Base-by-base conservation (phyloP, 2,797 vertebrate genomes). In the Acanthurus tractus region DNA sequence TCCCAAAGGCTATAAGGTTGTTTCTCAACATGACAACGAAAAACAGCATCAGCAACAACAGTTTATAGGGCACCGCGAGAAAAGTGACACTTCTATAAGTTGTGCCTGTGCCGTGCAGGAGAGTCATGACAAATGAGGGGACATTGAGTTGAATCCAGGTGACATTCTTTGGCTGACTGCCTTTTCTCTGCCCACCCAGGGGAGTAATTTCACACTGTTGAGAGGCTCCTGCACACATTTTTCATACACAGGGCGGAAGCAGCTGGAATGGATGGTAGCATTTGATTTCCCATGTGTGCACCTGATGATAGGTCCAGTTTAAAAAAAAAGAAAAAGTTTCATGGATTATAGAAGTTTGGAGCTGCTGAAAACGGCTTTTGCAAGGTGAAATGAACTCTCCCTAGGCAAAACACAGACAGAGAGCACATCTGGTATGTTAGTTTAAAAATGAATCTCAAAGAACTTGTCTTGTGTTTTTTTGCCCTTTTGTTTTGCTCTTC, bases 211-310 rank as follows among this genome's bases (percentile, higher is more conserved):
- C 86, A 92, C 83, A 90, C 85, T 55, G 66, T 70, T 81, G 88
- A 90, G 86, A 88, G 64, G 75, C 85, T 87, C 71, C 79, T 78
- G 69, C 80, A 72, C 86, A 88, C 87, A 92, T 91, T 89, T 90
- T 85, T 91, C 88, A 86, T 84, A 88, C 48, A 15, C 48, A 80
- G 79, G 61, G 59, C 91, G 86, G 92, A 90, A 93, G 88, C 80
- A 79, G 80, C 79, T 75, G 50, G 71, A 88, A 88, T 86, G 83
- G 79, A 88, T 81, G 83, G 85, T 67, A 87, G 78, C 78, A 57
- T 88, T 90, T 91, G 87, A 93, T 92, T 92, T 93, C 93, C 90
- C 91, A 70, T 72, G 86, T 87, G 89, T 83, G 63, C 56, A 55
- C 70, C 82, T 83, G 85, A 75, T 83, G 85, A 93, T 86, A 76